Percentiles rank a stretch among this genome's conserved stretches.
Conservation (phyloP, 2,888 invertebrate genomes). For the Drosophila affinis region DNA sequence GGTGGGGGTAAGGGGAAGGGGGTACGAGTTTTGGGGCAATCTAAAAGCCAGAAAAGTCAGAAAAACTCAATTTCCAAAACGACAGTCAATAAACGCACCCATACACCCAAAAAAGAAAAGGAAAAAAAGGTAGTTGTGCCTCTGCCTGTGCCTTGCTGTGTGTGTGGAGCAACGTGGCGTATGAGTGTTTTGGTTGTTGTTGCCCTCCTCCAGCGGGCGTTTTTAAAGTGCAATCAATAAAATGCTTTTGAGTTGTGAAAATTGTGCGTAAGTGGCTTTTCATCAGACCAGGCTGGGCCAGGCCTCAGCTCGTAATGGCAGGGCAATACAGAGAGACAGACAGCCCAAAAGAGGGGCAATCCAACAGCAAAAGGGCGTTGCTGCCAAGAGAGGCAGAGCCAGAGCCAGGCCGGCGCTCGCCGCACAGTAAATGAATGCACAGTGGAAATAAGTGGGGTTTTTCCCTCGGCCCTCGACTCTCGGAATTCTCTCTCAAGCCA, state of each 20-base stretch:
- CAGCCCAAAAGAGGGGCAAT: slow-evolving; percentile 31
- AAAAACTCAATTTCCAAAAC: slow-evolving; percentile 66
- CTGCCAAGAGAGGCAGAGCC: slow-evolving; percentile 8
- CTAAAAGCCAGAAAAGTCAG: slow-evolving; percentile 53
- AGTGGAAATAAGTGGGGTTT: slow-evolving; percentile 10
- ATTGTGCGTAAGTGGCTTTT: slow-evolving; percentile 71
- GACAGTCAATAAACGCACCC: slow-evolving; percentile 62
- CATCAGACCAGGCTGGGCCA: slow-evolving; percentile 48
- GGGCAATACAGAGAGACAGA: slow-evolving; percentile 26
- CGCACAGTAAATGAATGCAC: slow-evolving; percentile 6
- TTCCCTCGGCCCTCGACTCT: background rate
- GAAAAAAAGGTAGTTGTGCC: background rate
- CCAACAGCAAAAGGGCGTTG: slow-evolving; percentile 58
- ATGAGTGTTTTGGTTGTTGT: slow-evolving; percentile 54
- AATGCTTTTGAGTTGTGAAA: slow-evolving; percentile 70
- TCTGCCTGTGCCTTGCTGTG: background rate
- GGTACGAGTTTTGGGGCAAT: slow-evolving; percentile 7
- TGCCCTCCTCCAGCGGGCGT: slow-evolving; percentile 41
- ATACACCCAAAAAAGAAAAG: background rate
- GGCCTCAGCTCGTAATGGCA: slow-evolving; percentile 15
- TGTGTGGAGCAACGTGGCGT: slow-evolving; percentile 50
- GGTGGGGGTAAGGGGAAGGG: background rate
- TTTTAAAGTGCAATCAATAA: slow-evolving; percentile 72
- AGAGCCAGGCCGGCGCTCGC: background rate
- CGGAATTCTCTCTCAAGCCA: background rate